A percentile compares a stretch with the other conserved stretches of the same genome.
Conservation (phyloP, 37 sponge, comb jelly and placozoan genomes). For the Cliona cf. orientalis region DNA sequence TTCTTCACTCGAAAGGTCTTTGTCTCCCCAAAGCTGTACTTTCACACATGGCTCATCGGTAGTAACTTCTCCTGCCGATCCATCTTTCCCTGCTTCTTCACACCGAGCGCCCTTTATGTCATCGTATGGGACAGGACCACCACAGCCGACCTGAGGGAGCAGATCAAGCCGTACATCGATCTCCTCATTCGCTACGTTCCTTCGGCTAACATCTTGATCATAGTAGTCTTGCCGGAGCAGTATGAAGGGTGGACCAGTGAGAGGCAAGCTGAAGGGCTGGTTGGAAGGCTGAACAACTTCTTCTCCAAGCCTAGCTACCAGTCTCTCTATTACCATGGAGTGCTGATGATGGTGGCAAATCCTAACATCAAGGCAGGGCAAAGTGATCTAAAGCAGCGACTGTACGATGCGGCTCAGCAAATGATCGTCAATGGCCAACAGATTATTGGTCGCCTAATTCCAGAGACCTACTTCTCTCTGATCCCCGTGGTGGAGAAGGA, state of each 20-base stretch:
- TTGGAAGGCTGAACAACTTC: conserved; percentile 14
- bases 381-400: conserved; percentile 58
- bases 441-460: conserved; percentile 33
- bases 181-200: conserved; percentile 58
- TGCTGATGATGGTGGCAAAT: conserved; percentile 34
- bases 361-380: conserved; percentile 22
- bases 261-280: conserved; percentile 16
- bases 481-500: conserved; percentile 55
- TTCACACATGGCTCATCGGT: conserved; percentile 77
- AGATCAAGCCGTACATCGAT: conserved; percentile 55
- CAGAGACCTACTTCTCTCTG: conserved; percentile 73
- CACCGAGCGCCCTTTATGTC: conserved; percentile 63
- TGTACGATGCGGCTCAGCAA: conserved; percentile 65
- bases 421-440: conserved; percentile 50
- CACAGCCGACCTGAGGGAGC: conserved; percentile 53
- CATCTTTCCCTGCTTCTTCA: conserved; percentile 78
- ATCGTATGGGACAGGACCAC: conserved; percentile 63
- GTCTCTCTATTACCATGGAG: conserved; percentile 47
- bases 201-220: conserved; percentile 64
- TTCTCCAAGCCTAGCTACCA: conserved; percentile 41
- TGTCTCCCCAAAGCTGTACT: conserved; percentile 44
- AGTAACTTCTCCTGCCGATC: conserved; percentile 26
- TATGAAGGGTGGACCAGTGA: conserved; percentile 38
- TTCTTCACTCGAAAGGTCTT: conserved; percentile 39
- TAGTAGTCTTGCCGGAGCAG: conserved; percentile 45